phyloP scores from a whole-genome alignment of 1,140 invertebrate species.

The Hylaeus anthracinus region DNA sequence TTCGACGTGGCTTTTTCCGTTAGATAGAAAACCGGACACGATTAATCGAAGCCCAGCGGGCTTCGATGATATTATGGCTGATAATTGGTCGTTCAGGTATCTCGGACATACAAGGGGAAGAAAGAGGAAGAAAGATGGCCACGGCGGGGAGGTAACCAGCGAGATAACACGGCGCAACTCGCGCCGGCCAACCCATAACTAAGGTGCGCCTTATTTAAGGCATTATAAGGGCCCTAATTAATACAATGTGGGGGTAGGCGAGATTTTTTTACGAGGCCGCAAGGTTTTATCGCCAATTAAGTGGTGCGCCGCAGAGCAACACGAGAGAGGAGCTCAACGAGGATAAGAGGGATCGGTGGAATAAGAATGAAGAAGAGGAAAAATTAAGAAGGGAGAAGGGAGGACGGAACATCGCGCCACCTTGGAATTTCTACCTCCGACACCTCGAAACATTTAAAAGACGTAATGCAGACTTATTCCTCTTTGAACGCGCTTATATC shows the following conservation, averaged over 20 bases:
- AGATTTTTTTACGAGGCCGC: conserved; percentile 78
- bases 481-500: neutral
- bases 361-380: conserved; percentile 20
- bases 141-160: conserved; percentile 67
- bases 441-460: conserved; percentile 51
- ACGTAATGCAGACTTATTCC: conserved; percentile 29
- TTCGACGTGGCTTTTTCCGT: conserved; percentile 66
- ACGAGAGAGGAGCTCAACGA: conserved; percentile 21
- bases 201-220: conserved; percentile 76
- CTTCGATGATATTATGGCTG: conserved; percentile 76
- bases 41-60: conserved; percentile 77
- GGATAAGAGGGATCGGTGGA: conserved; percentile 10
- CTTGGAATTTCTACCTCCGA: conserved; percentile 60
- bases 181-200: conserved; percentile 75
- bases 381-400: conserved; percentile 55
- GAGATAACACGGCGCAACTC: conserved; percentile 74
- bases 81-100: conserved; percentile 78
- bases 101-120: conserved; percentile 47
- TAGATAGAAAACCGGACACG: conserved; percentile 77
- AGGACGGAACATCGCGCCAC: conserved; percentile 40
- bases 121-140: conserved; percentile 61
- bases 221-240: conserved; percentile 78
- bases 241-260: conserved; percentile 78
- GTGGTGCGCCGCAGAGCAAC: conserved; percentile 62
- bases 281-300: conserved; percentile 80